Percentiles rank a stretch among this genome's conserved stretches.
phyloP scores from a whole-genome alignment of 2,888 invertebrate genomes.

The Lypha dubia region DNA sequence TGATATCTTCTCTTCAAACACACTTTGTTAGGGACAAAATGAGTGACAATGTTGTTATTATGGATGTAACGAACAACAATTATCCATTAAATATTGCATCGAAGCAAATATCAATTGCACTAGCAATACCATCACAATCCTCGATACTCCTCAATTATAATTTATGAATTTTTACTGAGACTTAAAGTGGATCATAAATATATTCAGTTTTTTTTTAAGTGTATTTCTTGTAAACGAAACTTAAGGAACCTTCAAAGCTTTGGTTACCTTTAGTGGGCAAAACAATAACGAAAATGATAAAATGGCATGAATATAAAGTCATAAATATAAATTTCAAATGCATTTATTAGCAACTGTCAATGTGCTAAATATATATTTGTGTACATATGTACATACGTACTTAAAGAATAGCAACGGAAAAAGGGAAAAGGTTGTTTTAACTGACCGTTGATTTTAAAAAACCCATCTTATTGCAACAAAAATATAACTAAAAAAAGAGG shows the following conservation, averaged over 20 bases:
- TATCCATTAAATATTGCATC: no score
- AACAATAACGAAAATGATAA: slow-evolving; percentile 44
- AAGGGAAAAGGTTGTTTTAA: slow-evolving; percentile 18
- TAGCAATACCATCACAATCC: no score
- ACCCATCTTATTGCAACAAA: neutral
- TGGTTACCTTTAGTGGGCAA: slow-evolving; percentile 16
- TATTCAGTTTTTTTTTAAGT: slow-evolving; percentile 40
- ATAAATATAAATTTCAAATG: slow-evolving; percentile 72
- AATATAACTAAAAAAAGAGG: neutral
- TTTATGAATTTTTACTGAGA: no score
- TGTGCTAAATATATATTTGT: slow-evolving; percentile 56
- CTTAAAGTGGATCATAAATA: no score
- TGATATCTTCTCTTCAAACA: no score
- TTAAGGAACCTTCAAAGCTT: slow-evolving; percentile 28
- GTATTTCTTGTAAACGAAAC: slow-evolving; percentile 18
- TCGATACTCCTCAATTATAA: no score
- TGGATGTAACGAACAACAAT: no score
- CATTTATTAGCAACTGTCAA: slow-evolving; percentile 71
- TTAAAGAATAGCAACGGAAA: neutral
- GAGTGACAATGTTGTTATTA: no score
- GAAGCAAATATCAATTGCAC: no score
- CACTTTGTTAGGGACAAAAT: no score
- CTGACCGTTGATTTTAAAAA: neutral
- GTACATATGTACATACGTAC: no score
- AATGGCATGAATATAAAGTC: slow-evolving; percentile 67